Conservation (phyloP, 2,113 vertebrate species). For the Sialia sialis region DNA sequence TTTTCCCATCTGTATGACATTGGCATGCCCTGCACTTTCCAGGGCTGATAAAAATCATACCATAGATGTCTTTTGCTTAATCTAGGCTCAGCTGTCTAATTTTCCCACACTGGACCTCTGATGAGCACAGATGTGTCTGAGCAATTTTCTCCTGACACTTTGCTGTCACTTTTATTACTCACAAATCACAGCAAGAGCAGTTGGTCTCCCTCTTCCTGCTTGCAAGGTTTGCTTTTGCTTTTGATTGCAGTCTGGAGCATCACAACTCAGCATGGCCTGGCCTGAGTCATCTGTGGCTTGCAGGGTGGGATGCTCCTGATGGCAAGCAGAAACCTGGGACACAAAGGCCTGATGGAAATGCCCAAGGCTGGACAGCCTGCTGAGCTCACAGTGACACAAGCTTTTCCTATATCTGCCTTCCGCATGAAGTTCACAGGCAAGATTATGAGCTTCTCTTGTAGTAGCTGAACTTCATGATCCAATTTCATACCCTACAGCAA, state of each 20-base stretch:
- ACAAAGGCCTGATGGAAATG: not conserved
- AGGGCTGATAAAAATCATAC: not conserved
- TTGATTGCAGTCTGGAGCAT: not conserved
- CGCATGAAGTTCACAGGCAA: not conserved
- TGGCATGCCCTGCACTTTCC: not conserved
- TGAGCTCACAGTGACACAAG: not conserved
- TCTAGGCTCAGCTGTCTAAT: not conserved
- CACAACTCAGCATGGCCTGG: rapidly evolving
- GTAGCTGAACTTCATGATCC: not conserved
- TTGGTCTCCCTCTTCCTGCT: not conserved
- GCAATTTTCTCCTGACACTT: not conserved
- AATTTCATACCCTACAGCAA: not conserved
- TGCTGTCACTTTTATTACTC: not conserved
- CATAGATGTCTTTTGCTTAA: not conserved
- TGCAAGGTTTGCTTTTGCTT: not conserved
- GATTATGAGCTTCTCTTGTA: not conserved
- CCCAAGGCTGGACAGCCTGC: not conserved
- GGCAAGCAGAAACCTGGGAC: not conserved
- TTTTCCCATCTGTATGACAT: not conserved
- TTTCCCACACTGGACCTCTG: rapidly evolving
- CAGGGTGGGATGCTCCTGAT: not conserved
- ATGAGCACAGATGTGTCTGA: not conserved
- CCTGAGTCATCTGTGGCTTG: not conserved
- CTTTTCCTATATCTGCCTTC: not conserved
- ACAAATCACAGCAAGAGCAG: not conserved